Evolutionary conservation across 2,797 vertebrate genomes (phyloP).

Genomic region (Macropodus opercularis): DNA sequence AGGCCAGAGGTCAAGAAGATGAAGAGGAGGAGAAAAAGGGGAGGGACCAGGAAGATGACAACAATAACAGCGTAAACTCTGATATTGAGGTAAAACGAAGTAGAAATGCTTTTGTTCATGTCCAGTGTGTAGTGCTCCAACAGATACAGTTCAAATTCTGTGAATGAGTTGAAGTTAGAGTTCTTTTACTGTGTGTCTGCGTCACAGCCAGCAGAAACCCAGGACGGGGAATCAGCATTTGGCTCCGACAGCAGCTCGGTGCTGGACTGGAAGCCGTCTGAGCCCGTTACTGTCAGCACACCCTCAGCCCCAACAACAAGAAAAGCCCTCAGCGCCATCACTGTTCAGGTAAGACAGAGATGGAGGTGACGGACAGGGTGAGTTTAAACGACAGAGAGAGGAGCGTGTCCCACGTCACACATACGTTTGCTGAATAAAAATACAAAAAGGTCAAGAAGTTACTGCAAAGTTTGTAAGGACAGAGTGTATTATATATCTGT

Average conservation of each 20-base stretch:
- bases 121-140: too few species aligned
- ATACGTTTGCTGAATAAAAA: too few species aligned
- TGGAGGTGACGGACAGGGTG: not conserved
- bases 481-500: too few species aligned
- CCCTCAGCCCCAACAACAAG: conserved; percentile 69
- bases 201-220: conserved; percentile 84
- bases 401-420: too few species aligned
- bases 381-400: too few species aligned
- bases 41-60: conserved; percentile 64
- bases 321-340: conserved; percentile 87
- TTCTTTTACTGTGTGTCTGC: conserved; percentile 8
- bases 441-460: too few species aligned
- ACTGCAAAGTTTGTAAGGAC: too few species aligned
- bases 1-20: conserved; percentile 78
- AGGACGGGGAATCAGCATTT: conserved; percentile 81
- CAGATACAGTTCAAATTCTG: too few species aligned
- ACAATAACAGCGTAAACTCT: conserved; percentile 81
- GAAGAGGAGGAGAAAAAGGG: conserved; percentile 65
- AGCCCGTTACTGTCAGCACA: conserved; percentile 61
- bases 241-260: conserved; percentile 81
- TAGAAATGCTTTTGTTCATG: not conserved
- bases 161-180: not conserved
- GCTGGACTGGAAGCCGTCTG: conserved; percentile 84
- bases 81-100: conserved; percentile 86
- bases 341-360: conserved; percentile 77